Conservation (phyloP, 2,113 vertebrate species). For the Xenus cinereus region DNA sequence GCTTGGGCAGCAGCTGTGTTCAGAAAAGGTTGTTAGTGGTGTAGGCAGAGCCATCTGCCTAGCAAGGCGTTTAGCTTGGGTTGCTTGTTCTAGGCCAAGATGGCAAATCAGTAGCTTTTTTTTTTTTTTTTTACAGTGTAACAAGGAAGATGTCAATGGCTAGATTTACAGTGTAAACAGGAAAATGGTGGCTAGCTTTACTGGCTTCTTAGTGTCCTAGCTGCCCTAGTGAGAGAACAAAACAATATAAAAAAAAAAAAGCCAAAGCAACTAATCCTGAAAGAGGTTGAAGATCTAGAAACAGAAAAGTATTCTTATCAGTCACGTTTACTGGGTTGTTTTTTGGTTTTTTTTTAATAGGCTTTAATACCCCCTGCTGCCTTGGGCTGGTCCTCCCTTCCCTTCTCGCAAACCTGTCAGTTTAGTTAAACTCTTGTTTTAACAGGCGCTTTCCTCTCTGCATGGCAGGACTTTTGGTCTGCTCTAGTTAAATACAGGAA, state of each 20-base stretch:
- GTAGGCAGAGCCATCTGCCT: constrained; percentile 58
- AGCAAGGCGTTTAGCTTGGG: not conserved
- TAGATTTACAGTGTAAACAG: constrained; percentile 12
- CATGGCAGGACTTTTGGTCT: not conserved
- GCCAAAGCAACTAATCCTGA: not conserved
- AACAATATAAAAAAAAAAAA: not conserved
- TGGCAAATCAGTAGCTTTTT: constrained; percentile 11
- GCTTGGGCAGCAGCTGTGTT: constrained; percentile 36
- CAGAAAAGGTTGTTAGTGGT: constrained; percentile 5
- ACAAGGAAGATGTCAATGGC: not conserved
- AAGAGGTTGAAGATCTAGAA: not conserved
- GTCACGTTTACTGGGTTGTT: not conserved
- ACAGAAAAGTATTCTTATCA: not conserved
- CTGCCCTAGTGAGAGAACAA: not conserved
- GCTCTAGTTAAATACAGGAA: constrained; percentile 4
- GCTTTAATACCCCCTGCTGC: not conserved
- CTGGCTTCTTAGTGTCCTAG: not conserved
- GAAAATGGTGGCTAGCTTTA: not conserved
- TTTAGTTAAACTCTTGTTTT: not conserved
- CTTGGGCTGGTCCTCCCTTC: constrained; percentile 25
- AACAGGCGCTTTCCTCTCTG: not conserved
- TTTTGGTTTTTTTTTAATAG: not conserved
- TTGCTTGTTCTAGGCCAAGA: constrained; percentile 16
- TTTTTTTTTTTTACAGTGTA: not conserved
- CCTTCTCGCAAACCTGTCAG: not conserved